phyloP scores from a whole-genome alignment of 2,113 vertebrate genomes.

The Cebus imitator region DNA sequence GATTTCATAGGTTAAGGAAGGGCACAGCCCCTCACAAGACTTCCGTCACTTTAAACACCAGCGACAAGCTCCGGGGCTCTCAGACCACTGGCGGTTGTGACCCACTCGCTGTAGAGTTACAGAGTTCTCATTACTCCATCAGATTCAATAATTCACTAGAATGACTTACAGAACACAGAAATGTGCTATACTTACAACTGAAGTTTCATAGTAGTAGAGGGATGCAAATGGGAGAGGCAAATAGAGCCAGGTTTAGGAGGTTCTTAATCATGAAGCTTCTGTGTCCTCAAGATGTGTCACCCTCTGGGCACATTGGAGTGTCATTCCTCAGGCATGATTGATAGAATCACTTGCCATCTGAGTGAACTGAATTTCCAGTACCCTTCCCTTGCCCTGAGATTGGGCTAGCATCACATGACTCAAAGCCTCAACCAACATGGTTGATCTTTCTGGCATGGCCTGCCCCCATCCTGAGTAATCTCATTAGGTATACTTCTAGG shows the following conservation, averaged over 20 bases:
- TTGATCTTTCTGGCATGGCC: not conserved
- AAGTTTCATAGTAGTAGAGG: not conserved
- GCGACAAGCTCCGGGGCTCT: not conserved
- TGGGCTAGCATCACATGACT: not conserved
- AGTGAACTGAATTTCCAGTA: not conserved
- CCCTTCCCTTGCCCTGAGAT: not conserved
- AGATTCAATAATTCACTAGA: not conserved
- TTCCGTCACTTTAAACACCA: not conserved
- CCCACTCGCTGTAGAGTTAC: not conserved
- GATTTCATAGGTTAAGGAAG: not conserved
- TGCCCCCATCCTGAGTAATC: not conserved
- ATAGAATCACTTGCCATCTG: not conserved
- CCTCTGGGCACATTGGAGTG: not conserved
- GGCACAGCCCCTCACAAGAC: not conserved
- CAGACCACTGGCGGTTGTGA: not conserved
- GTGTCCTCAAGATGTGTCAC: not conserved
- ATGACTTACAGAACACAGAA: not conserved
- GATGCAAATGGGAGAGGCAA: not conserved
- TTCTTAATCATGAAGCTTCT: not conserved
- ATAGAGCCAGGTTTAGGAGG: not conserved
- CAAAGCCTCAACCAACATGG: not conserved
- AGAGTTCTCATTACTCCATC: not conserved
- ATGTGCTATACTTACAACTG: not conserved
- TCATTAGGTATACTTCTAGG: not conserved
- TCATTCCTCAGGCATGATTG: not conserved